A percentile compares a stretch with the other conserved stretches of the same genome.
These are phyloP conservation scores for Camponotus pennsylvanicus DNA, from an alignment of 1,140 invertebrate species.

Conservation along the genomic window DNA sequence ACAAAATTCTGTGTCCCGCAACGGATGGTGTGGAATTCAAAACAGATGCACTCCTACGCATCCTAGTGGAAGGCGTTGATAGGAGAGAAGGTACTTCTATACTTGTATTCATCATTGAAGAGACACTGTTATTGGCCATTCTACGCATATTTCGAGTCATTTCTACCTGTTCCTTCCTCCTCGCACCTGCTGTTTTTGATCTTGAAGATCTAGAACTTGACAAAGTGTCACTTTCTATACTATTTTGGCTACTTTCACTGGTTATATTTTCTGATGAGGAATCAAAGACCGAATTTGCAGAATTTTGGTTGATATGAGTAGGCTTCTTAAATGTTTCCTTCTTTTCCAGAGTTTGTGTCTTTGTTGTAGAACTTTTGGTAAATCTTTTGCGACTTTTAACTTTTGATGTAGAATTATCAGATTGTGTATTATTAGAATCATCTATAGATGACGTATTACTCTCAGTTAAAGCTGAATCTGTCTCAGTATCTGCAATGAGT, in stretches of 20 bases:
- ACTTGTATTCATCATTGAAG: slow-evolving; percentile 12
- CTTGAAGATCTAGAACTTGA: background rate
- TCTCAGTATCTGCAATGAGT: background rate
- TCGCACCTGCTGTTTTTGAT: background rate
- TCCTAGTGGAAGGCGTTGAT: slow-evolving; percentile 31
- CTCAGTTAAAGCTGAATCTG: background rate
- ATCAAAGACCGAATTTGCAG: background rate
- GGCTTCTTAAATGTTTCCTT: slow-evolving; percentile 33
- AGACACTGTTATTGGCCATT: background rate
- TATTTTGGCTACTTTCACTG: background rate
- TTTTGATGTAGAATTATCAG: background rate
- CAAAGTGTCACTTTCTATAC: background rate
- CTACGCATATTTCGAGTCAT: background rate
- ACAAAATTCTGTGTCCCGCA: slow-evolving; percentile 72
- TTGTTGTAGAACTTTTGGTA: background rate
- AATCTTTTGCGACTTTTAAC: slow-evolving; percentile 21
- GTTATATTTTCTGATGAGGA: background rate
- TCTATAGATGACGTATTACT: slow-evolving; percentile 24
- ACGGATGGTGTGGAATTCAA: background rate
- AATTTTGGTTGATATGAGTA: background rate
- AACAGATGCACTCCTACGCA: slow-evolving; percentile 29
- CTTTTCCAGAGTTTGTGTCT: background rate
- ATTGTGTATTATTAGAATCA: slow-evolving; percentile 15
- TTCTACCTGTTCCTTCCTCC: background rate
- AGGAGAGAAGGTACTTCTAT: background rate